Evolutionary conservation across 2,113 vertebrate species (phyloP), one percentile per base, ranked within the genome.

Genomic region (Scartelaos histophorus): DNA sequence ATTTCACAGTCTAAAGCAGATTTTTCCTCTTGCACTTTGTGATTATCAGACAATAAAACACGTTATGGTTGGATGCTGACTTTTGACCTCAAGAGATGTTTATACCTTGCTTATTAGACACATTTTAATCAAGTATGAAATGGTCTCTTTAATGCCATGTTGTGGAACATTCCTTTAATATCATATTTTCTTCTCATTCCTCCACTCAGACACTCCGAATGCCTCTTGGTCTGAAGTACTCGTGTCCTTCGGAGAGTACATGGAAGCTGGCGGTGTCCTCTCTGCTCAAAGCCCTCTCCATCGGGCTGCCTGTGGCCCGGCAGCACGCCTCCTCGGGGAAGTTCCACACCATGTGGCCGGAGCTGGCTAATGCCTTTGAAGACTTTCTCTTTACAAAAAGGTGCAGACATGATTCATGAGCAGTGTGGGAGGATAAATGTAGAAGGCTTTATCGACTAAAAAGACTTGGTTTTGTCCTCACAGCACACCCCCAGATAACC

Each of bases 371-470:
- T 51, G 95, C 97, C 73, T 98, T 99, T 82, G 95, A 98, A 92
- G 97, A 99, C 85, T 99, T 99, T 87, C 94, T 99, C 70, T 99
- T 99, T 89, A 97, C 97, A 75, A 98, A 97, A 96, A 99, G 98
- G 98, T 99, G 89, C 80, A 7, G 4, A 19, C 43, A 66, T 6
- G 2, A 19, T 19, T 9, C 7, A n/a, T 0, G 34, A 24, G 2
- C 17, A 3, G 1, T 24, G 22, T 3, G 43, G 5, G 56, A 38
- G 21, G 24, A 16, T 64, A 1, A 22, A 24, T 51, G 51, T 49
- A 19, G 7, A 13, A 21, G 5, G 16, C 38, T 78, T 12, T 9
- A 38, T 0, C 11, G 19, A 64, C 61, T 64, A 64, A 64, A 35
- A 19, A 19, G 61, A 21, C 34, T 43, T 43, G 29, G 45, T 45